Evolutionary conservation across 2,113 vertebrate species (phyloP), one percentile per base, ranked within the genome.

Genomic region (Melanocharis versteri): DNA sequence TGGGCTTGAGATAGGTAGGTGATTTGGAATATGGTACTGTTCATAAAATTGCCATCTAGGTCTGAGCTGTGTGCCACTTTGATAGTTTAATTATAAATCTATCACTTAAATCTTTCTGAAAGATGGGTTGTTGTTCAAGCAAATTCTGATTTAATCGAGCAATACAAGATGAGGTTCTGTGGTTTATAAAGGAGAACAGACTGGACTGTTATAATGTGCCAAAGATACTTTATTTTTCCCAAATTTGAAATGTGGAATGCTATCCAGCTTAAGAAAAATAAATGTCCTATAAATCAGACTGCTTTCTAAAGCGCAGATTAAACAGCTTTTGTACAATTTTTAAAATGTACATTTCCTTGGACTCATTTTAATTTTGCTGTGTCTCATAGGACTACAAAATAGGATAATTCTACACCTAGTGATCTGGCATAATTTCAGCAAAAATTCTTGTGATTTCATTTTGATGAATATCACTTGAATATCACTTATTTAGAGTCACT

Each of bases 31-130:
- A 83, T 33, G 50, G 45, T 90, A 45, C 37, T 69, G 39, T 65
- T 91, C 42, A 65, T 90, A 89, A 92, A 94, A 90, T 83, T 94
- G 39, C 66, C 62, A 44, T 58, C 48, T 62, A 83, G 40, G 28
- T 80, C 68, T 90, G 60, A 85, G 58, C 48, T 86, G 23, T 40
- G 21, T 80, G 68, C 37, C 23, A 69, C 30, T 90, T 90, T 81
- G 68, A 57, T 80, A 80, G 62, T 88, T 95, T 90, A 88, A 76
- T 90, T 92, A 40, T 72, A 94, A 80, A 86, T 86, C 45, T 86
- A 56, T 73, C n/a, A 30, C 62, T 60, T 88, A 86, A 72, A 87
- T 77, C 62, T 77, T 86, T 65, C 64, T 83, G 58, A 57, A 90
- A 83, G 35, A 83, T 35, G 17, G 28, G 31, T 22, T 87, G 61